A percentile compares a stretch with the other conserved stretches of the same genome.
phyloP scores from a whole-genome alignment of 2,113 vertebrate species.

The Hippolais icterina region DNA sequence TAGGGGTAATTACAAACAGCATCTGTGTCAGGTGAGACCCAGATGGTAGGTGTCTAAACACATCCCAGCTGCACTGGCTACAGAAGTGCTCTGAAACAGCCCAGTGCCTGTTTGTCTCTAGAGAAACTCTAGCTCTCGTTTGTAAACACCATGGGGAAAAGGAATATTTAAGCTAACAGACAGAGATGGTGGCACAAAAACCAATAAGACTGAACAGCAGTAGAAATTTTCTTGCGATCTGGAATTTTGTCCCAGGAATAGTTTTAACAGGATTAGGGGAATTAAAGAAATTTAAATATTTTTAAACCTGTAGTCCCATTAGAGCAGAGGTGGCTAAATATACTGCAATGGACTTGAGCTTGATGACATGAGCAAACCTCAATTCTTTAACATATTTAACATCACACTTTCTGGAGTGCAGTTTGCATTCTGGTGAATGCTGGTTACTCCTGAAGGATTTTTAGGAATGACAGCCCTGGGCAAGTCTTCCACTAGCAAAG shows the following conservation, averaged over 20 bases:
- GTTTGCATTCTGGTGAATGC: neutral
- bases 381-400: neutral
- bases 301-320: neutral
- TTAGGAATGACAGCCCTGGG: neutral
- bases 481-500: neutral
- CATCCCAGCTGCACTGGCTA: neutral
- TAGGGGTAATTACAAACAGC: neutral
- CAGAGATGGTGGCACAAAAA: neutral
- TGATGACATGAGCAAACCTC: neutral
- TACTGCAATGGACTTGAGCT: neutral
- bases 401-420: neutral
- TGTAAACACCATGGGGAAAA: fast-evolving
- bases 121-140: neutral
- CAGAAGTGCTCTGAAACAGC: neutral
- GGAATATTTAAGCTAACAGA: neutral
- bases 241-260: neutral
- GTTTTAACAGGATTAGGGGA: neutral
- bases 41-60: neutral
- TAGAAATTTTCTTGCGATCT: neutral
- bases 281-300: neutral
- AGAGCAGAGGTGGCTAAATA: neutral
- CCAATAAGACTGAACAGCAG: neutral
- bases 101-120: neutral
- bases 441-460: neutral
- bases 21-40: neutral